Evolutionary conservation across 2,113 vertebrate genomes (phyloP).

Genomic region (Odontophorus gujanensis): DNA sequence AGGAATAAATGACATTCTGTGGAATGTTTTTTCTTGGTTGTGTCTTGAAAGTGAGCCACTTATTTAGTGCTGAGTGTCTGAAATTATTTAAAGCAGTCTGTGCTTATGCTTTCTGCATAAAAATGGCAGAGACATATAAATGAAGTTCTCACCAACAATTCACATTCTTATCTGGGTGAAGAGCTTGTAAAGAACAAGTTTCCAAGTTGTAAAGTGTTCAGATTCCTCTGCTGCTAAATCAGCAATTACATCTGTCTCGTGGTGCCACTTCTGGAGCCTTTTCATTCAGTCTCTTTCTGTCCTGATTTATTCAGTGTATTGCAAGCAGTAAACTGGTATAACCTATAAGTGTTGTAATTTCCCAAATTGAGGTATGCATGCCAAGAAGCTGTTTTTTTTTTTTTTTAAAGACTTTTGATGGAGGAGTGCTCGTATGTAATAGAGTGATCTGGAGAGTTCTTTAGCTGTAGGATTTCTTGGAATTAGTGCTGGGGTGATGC

Average conservation of each 20-base stretch:
- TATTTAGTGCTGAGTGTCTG: slow-evolving; percentile 41
- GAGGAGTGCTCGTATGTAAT: neutral
- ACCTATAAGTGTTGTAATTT: neutral
- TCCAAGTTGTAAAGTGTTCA: neutral
- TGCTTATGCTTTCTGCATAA: slow-evolving; percentile 12
- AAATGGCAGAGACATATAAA: neutral
- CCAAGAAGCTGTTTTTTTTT: neutral
- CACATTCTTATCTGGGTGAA: neutral
- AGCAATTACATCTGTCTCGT: neutral
- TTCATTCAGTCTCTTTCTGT: neutral
- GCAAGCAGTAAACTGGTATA: neutral
- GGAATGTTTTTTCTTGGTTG: slow-evolving; percentile 10
- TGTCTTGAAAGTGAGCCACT: slow-evolving; percentile 23
- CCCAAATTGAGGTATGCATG: neutral
- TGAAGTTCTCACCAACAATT: neutral
- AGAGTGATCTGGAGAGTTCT: neutral
- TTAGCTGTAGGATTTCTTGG: slow-evolving; percentile 7
- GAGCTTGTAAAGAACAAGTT: neutral
- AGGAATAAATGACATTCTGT: neutral
- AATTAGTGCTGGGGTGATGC: neutral
- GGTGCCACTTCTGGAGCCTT: neutral
- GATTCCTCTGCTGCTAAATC: neutral
- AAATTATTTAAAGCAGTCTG: slow-evolving; percentile 24
- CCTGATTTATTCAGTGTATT: neutral
- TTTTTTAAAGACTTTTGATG: neutral